Evolutionary conservation across 2,888 invertebrate genomes (phyloP).

Genomic region (Himalopsyche kuldschensis): DNA sequence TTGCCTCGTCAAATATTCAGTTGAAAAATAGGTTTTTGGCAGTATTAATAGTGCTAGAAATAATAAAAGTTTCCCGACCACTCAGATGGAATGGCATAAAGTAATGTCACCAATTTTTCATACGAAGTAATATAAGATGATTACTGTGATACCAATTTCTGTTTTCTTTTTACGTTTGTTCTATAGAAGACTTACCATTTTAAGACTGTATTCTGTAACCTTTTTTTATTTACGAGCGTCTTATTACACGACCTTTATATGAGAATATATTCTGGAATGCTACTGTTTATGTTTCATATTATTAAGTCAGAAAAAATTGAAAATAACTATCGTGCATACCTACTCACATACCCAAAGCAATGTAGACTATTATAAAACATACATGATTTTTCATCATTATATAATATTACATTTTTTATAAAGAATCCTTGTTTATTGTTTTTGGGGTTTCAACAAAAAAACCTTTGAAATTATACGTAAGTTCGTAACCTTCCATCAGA

Average conservation of each 20-base stretch:
- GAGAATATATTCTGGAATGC: neutral
- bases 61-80: neutral
- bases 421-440: no score
- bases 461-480: no score
- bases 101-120: conserved; percentile 26
- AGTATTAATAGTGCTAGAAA: no score
- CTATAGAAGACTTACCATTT: neutral
- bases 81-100: conserved; percentile 3
- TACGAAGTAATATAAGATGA: conserved; percentile 18
- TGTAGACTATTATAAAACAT: no score
- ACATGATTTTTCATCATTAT: no score
- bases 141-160: conserved; percentile 5
- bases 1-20: no score
- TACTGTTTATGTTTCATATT: neutral
- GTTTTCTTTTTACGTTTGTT: conserved; percentile 3
- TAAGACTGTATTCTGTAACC: conserved; percentile 5
- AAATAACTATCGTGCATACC: neutral
- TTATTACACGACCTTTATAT: conserved; percentile 2
- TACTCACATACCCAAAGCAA: no score
- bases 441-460: no score
- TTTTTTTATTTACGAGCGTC: conserved; percentile 3
- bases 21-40: no score
- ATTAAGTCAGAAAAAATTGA: neutral
- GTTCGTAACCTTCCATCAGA: no score
- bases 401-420: no score